Conservation (phyloP, 2,797 vertebrate genomes). For the Sebastes nivosus region DNA sequence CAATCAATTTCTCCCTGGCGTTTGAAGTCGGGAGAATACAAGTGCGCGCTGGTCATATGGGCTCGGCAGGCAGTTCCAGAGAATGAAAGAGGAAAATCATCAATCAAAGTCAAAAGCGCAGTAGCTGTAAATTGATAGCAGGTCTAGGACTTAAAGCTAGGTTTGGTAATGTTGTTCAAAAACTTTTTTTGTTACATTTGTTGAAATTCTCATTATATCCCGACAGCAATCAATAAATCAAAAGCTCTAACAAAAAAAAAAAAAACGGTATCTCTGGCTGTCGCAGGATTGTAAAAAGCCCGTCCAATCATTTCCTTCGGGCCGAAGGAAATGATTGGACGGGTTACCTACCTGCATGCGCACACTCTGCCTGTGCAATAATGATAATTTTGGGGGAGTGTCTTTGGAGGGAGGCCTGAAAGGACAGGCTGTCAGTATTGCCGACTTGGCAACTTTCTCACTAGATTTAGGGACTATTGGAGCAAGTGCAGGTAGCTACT, state of each 20-base stretch:
- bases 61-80: conserved; percentile 3
- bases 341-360: too few relatives aligned
- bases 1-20: conserved; percentile 20
- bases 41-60: neutral
- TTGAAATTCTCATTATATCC: neutral
- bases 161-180: neutral
- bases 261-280: too few relatives aligned
- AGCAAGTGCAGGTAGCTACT: too few relatives aligned
- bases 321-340: too few relatives aligned
- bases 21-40: conserved; percentile 62
- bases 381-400: too few relatives aligned
- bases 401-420: too few relatives aligned
- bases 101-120: conserved; percentile 5
- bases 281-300: too few relatives aligned
- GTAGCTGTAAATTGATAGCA: neutral
- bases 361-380: too few relatives aligned
- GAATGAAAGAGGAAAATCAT: conserved; percentile 26
- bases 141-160: neutral
- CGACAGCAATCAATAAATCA: neutral
- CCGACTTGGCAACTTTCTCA: too few relatives aligned
- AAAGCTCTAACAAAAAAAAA: neutral
- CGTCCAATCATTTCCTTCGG: too few relatives aligned
- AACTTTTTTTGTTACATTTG: neutral
- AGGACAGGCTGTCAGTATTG: too few relatives aligned
- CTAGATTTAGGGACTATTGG: too few relatives aligned